phyloP scores from a whole-genome alignment of 1,140 invertebrate genomes.

The Drosophila lacertosa region DNA sequence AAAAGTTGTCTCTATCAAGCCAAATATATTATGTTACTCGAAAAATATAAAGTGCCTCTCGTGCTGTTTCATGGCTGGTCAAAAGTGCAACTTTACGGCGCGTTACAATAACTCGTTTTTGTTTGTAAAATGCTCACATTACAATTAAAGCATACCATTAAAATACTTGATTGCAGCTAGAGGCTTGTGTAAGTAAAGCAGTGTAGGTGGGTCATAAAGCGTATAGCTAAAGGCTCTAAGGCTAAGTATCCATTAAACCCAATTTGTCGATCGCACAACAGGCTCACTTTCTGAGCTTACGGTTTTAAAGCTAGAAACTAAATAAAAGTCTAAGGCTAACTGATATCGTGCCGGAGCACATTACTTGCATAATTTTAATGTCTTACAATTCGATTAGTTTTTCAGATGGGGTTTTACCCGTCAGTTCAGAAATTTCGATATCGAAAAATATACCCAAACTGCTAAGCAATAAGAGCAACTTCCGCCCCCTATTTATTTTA shows the following conservation, averaged over 20 bases:
- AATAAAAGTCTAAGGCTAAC: conserved; percentile 6
- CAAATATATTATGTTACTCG: conserved; percentile 32
- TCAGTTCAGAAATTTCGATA: conserved; percentile 10
- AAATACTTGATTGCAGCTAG: conserved; percentile 2
- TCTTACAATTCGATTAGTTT: conserved; percentile 30
- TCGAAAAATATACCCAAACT: conserved; percentile 1
- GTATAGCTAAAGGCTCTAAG: not conserved
- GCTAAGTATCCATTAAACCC: not conserved
- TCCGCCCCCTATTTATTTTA: conserved; percentile 28
- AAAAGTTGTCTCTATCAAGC: conserved; percentile 34
- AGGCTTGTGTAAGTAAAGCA: not conserved
- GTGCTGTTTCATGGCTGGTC: conserved; percentile 38
- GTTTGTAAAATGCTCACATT: conserved; percentile 25
- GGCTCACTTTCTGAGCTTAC: conserved; percentile 15
- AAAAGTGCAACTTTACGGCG: conserved; percentile 48
- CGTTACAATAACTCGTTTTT: conserved; percentile 22
- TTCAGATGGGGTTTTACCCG: conserved; percentile 17
- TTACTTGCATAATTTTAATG: conserved; percentile 25
- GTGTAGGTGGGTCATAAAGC: conserved; percentile 21
- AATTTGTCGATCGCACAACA: not conserved
- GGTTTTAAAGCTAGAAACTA: conserved; percentile 4
- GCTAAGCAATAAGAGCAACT: conserved; percentile 23
- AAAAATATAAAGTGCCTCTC: conserved; percentile 23
- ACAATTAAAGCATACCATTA: conserved; percentile 33
- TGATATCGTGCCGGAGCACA: conserved; percentile 9